Conservation (phyloP, 2,113 vertebrate species). For the Macheiramphus alcinus region DNA sequence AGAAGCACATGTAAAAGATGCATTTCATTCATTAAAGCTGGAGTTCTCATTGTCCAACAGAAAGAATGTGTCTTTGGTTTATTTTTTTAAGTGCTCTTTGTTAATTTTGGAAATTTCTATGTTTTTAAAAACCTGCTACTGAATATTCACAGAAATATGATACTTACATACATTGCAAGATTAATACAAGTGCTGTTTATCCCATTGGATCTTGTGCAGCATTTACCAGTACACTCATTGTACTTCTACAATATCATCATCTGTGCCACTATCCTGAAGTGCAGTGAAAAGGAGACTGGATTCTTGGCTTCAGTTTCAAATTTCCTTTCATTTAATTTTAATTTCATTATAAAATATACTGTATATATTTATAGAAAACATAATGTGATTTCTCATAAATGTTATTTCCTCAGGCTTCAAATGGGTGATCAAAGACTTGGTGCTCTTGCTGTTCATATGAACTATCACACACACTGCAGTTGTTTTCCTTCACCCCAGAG, state of each 20-base stretch:
- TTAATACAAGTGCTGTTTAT: neutral
- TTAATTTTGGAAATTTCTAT: neutral
- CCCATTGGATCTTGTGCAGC: neutral
- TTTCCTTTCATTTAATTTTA: neutral
- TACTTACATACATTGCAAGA: neutral
- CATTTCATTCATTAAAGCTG: neutral
- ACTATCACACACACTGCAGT: neutral
- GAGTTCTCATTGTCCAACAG: neutral
- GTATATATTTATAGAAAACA: neutral
- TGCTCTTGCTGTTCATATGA: neutral
- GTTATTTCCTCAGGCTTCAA: neutral
- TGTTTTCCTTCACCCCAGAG: neutral
- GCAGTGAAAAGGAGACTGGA: neutral
- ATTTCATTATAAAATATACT: neutral
- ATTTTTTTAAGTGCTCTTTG: neutral
- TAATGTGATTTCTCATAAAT: neutral
- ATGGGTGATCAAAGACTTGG: neutral
- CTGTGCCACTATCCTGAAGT: neutral
- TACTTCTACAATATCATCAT: neutral
- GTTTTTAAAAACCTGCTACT: neutral
- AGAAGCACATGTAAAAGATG: neutral
- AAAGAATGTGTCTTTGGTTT: neutral
- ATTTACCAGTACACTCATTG: neutral
- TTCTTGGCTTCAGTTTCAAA: neutral
- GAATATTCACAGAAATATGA: neutral